phyloP scores from a whole-genome alignment of 1,140 invertebrate genomes.

The Lordiphosa stackelbergi region DNA sequence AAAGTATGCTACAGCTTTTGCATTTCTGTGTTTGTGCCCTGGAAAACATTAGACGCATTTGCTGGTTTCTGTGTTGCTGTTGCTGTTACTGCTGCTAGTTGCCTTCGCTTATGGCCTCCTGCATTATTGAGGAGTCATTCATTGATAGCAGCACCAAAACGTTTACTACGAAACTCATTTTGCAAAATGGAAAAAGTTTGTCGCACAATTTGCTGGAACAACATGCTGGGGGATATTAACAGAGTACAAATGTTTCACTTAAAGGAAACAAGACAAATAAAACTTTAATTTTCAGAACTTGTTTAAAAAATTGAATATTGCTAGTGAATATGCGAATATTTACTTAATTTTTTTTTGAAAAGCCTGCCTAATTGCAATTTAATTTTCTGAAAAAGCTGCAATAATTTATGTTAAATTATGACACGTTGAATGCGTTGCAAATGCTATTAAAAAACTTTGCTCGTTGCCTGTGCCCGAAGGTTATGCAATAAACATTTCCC shows the following conservation, averaged over 20 bases:
- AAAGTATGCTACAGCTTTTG: slow-evolving; percentile 35
- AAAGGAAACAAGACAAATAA: too few species aligned
- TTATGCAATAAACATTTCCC: slow-evolving; percentile 30
- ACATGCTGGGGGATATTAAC: neutral
- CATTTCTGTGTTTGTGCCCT: slow-evolving; percentile 1
- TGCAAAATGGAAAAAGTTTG: slow-evolving; percentile 19
- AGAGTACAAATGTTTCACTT: too few species aligned
- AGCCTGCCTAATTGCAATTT: too few species aligned
- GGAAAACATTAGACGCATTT: slow-evolving; percentile 43
- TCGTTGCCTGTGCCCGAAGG: slow-evolving; percentile 18
- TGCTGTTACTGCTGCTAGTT: neutral
- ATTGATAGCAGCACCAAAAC: slow-evolving; percentile 34
- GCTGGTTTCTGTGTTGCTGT: slow-evolving; percentile 1
- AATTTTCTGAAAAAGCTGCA: too few species aligned
- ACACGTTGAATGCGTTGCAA: too few species aligned
- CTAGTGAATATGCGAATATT: too few species aligned
- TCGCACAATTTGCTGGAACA: slow-evolving; percentile 7
- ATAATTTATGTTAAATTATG: too few species aligned
- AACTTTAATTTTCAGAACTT: too few species aligned
- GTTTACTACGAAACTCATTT: slow-evolving; percentile 14
- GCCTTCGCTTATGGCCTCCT: slow-evolving; percentile 15
- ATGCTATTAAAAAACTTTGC: neutral
- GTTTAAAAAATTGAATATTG: too few species aligned
- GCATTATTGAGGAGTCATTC: slow-evolving; percentile 49
- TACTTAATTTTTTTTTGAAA: too few species aligned